Evolutionary conservation across 2,888 invertebrate species (phyloP).

Genomic region (Leucophora obtusa): DNA sequence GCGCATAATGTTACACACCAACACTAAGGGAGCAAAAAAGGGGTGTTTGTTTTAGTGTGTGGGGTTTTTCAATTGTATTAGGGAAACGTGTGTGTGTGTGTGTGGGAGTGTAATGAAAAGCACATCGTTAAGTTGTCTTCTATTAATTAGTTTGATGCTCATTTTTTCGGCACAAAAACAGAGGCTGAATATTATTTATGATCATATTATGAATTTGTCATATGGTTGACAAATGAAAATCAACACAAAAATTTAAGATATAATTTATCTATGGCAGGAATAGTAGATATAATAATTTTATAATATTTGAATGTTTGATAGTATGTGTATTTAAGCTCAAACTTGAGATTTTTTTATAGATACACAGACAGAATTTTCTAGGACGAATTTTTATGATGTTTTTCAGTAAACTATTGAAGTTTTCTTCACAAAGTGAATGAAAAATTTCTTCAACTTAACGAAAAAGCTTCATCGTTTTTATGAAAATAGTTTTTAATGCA

Average conservation of each 20-base stretch:
- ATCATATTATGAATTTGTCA: constrained; percentile 63
- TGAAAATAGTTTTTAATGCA: no score
- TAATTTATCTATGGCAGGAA: constrained; percentile 51
- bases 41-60: constrained; percentile 51
- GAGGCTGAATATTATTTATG: constrained; percentile 51
- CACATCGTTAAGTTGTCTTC: constrained; percentile 75
- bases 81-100: constrained; percentile 36
- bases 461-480: no score
- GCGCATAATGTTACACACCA: constrained; percentile 73
- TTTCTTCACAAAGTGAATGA: no score
- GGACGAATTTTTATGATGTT: no score
- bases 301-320: background rate
- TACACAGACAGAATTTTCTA: no score
- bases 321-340: no score
- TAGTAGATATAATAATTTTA: background rate
- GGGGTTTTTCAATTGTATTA: constrained; percentile 34
- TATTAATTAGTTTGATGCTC: constrained; percentile 75
- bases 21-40: constrained; percentile 41
- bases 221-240: constrained; percentile 63
- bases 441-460: no score
- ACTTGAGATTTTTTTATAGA: no score
- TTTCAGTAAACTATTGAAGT: no score
- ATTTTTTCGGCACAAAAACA: background rate
- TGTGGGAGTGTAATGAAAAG: constrained; percentile 68
- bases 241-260: constrained; percentile 44